Evolutionary conservation across 2,113 vertebrate species (phyloP).

Genomic region (Planiliza haematocheilus): DNA sequence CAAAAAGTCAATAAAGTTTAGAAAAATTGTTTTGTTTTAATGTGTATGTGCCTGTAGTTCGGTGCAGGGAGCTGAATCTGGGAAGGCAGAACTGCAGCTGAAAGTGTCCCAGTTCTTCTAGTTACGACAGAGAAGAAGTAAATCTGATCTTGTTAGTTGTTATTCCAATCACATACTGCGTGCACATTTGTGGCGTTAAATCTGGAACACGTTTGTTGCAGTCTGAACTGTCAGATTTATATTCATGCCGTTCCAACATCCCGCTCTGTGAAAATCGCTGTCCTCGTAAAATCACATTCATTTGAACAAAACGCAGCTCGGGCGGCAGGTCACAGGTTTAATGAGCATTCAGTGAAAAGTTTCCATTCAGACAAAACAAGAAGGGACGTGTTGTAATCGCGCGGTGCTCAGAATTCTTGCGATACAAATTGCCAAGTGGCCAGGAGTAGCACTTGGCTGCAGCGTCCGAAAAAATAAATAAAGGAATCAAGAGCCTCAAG

Average conservation of each 20-base stretch:
- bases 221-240: conserved; percentile 25
- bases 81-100: conserved; percentile 18
- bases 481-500: conserved; percentile 32
- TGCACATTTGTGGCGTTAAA: background rate
- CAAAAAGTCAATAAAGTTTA: conserved; percentile 4
- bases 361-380: conserved; percentile 41
- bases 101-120: conserved; percentile 33
- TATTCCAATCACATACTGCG: conserved; percentile 37
- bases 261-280: conserved; percentile 2
- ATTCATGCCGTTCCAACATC: conserved; percentile 16
- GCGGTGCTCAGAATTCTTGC: conserved; percentile 23
- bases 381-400: conserved; percentile 14
- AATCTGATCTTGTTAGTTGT: conserved; percentile 34
- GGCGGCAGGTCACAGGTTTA: conserved; percentile 48
- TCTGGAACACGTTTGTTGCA: conserved; percentile 16
- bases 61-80: conserved; percentile 14
- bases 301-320: conserved; percentile 17
- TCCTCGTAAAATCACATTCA: conserved; percentile 34
- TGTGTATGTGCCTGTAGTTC: background rate
- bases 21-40: background rate
- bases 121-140: conserved; percentile 14
- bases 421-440: conserved; percentile 41
- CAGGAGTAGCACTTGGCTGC: conserved; percentile 21
- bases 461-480: conserved; percentile 8
- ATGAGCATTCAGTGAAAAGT: conserved; percentile 55